These are phyloP conservation scores for Hippolais icterina DNA, from an alignment of 2,113 vertebrate species.

Conservation along the genomic window DNA sequence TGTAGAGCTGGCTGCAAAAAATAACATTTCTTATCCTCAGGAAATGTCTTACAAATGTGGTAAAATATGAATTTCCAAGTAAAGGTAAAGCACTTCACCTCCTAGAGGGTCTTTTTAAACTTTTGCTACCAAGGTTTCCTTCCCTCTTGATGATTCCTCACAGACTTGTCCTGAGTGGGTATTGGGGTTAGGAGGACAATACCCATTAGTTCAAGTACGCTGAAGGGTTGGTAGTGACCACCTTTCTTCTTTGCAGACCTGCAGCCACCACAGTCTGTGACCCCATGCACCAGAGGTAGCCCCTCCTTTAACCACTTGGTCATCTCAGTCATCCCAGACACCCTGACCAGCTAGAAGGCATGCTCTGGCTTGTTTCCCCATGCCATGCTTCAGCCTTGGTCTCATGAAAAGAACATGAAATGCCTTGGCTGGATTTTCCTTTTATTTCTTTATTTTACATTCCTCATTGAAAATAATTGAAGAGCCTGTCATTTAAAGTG, in stretches of 20 bases:
- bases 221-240: not conserved
- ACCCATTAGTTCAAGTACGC: not conserved
- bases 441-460: not conserved
- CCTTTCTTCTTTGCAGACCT: not conserved
- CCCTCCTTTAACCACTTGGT: not conserved
- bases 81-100: not conserved
- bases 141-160: not conserved
- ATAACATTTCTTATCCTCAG: not conserved
- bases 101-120: not conserved
- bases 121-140: not conserved
- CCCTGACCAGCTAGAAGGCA: not conserved
- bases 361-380: fast-evolving
- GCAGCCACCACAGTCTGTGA: not conserved
- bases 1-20: not conserved
- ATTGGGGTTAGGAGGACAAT: not conserved
- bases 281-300: not conserved
- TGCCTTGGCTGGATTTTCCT: not conserved
- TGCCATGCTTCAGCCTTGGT: not conserved
- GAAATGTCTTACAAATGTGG: not conserved
- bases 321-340: not conserved
- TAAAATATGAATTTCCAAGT: conserved; percentile 17
- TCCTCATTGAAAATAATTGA: not conserved
- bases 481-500: not conserved
- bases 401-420: not conserved
- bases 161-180: not conserved